phyloP scores from a whole-genome alignment of 2,888 invertebrate species.

The Metallyticus violacea region DNA sequence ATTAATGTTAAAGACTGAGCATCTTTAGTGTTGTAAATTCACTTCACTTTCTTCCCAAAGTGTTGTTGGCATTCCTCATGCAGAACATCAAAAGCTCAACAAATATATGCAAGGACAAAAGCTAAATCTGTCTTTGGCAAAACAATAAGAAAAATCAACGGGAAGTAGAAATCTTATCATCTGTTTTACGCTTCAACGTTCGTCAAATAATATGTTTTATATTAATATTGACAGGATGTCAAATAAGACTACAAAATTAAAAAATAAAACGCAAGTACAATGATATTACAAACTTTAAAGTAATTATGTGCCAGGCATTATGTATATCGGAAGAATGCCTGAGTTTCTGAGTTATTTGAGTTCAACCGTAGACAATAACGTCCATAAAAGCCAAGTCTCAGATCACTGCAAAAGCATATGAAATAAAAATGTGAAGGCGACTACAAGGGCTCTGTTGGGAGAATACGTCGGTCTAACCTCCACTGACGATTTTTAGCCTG shows the following conservation, averaged over 20 bases:
- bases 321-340: not conserved
- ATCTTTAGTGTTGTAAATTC: not conserved
- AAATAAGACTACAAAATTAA: no score
- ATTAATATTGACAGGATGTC: no score
- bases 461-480: slow-evolving; percentile 37
- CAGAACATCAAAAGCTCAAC: not conserved
- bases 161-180: no score
- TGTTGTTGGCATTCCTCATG: not conserved
- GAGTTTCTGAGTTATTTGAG: not conserved
- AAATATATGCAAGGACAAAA: not conserved
- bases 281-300: no score
- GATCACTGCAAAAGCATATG: not conserved
- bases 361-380: not conserved
- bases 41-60: no score
- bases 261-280: no score
- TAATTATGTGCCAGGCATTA: not conserved
- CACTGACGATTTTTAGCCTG: slow-evolving; percentile 42
- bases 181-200: no score
- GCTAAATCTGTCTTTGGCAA: no score
- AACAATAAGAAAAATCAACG: no score
- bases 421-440: not conserved
- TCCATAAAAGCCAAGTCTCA: not conserved
- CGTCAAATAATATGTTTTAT: no score
- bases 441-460: not conserved
- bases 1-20: no score